Evolutionary conservation across 2,888 invertebrate genomes (phyloP), one percentile per base, ranked within the genome.

Genomic region (Schrankia costaestrigalis): DNA sequence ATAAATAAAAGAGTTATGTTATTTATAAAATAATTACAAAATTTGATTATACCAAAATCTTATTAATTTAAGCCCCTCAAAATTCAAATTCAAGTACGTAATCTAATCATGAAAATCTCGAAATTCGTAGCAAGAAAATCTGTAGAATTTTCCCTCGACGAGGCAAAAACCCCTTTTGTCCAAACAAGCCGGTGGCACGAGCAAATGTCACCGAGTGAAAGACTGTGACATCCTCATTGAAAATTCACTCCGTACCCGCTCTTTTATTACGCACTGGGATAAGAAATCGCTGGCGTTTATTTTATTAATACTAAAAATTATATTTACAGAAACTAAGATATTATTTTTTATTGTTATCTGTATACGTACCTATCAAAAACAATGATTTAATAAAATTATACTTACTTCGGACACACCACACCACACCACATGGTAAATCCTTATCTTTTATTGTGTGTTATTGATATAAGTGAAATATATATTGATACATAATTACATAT

Each of bases 141-240:
- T 54, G 56, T 56, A 50, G 56, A 46, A 53, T 68, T 69, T 68
- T 65, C 65, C 45, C 50, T 41, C 43, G 53, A 36, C 37, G 41
- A 46, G 61, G 65, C 69, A 79, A 80, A 82, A 85, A 80, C 75
- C 81, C 78, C 74, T 82, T 54, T 83, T 79, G 78, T 79, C 77
- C 78, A 84, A 85, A 82, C 74, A 81, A 63, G 56, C 61, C 69
- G 71, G 68, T 64, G 78, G 69, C 68, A 61, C 61, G 65, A 61
- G 73, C 82, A 78, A 79, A 80, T 73, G 82, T 80, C 79, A 78
- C 73, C 50, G 60, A 52, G 65, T 63, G 64, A 72, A 75, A 76
- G 79, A 72, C 70, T 74, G 72, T 80, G 81, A 76, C 77, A 63
- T 65, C 66, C 77, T 78, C 80, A 78, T 83, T 78, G 77, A 57